Base-by-base conservation (phyloP, 1,140 invertebrate genomes). In the Chrysomallon squamiferum region DNA sequence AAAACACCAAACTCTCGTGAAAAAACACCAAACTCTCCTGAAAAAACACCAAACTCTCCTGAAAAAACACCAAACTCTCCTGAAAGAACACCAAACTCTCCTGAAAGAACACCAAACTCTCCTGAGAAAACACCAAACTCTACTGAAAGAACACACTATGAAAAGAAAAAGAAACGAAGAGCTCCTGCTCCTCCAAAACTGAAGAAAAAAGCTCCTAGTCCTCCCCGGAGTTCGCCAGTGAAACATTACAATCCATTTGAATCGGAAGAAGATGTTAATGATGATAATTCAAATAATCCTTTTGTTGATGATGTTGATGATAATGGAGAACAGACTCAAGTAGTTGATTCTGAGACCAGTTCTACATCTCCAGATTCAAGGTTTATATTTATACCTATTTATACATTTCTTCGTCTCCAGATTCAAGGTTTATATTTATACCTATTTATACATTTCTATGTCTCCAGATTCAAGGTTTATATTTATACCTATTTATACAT, bases 211-310 rank as follows among this genome's bases (percentile, higher is more conserved):
- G 11, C 41, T 29, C 29, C 43, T 18, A 45, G 22, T 72, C 35
- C 33, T 2, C 47, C 52, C 29, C 13, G 54, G 56, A 35, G 30
- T 7, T 41, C 49, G 25, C 18, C 57, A 22, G n/a, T n/a, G n/a
- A n/a, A 95, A 85, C 88, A 94, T 62, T 91, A 91, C 18, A 94
- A 96, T 88, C 94, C 94, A 2, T 95, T 96, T 86, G 94, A 93
- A 52, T 95, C 93, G 54, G 93, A 95, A 80, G 93, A 95, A 33
- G 94, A 96, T 74, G 93, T 94, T 59, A 92, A 93, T 15, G 80
- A 87, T 71, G 76, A 81, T 84, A 72, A 81, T 20, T 30, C 50
- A 54, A 27, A 18, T 15, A 54, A 54, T 30, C 50, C 50, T 13
- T 54, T 54, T 30, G 22, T 22, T 30, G 54, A 65, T 13, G 49